Percentiles rank a stretch among this genome's conserved stretches.
phyloP scores from a whole-genome alignment of 2,888 invertebrate species.

The Orchesella flavescens region DNA sequence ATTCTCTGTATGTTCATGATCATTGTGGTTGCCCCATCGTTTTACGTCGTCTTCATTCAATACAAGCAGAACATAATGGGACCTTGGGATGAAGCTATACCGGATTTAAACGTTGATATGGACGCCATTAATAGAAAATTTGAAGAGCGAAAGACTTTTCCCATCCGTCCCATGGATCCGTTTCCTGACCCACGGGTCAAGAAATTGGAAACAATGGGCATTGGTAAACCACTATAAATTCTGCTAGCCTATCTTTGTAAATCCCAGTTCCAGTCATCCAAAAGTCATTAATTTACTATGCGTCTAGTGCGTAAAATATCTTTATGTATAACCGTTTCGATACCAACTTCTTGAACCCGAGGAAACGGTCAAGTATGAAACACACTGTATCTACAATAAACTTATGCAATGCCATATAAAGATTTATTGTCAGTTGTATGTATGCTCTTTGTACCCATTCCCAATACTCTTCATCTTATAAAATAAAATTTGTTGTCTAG shows the following conservation, averaged over 20 bases:
- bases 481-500: no score
- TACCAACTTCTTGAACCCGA: no score
- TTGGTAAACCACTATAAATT: not conserved
- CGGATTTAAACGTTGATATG: conserved; percentile 45
- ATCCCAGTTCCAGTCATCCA: no score
- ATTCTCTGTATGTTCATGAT: conserved; percentile 80
- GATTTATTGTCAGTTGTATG: no score
- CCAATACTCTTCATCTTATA: no score
- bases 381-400: no score
- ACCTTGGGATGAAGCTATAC: conserved; percentile 94
- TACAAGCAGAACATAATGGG: conserved; percentile 95
- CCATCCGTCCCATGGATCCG: not conserved
- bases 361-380: no score
- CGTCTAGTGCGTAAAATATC: not conserved
- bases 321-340: not conserved
- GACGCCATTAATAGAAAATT: conserved; percentile 48
- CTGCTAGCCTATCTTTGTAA: no score
- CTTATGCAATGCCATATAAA: no score
- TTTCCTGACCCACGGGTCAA: not conserved
- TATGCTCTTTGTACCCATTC: not conserved
- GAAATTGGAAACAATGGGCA: not conserved
- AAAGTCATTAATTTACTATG: no score
- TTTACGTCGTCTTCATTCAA: conserved; percentile 83
- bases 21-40: conserved; percentile 82
- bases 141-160: conserved; percentile 4